phyloP scores from a whole-genome alignment of 2,113 vertebrate genomes.

The Podilymbus podiceps region DNA sequence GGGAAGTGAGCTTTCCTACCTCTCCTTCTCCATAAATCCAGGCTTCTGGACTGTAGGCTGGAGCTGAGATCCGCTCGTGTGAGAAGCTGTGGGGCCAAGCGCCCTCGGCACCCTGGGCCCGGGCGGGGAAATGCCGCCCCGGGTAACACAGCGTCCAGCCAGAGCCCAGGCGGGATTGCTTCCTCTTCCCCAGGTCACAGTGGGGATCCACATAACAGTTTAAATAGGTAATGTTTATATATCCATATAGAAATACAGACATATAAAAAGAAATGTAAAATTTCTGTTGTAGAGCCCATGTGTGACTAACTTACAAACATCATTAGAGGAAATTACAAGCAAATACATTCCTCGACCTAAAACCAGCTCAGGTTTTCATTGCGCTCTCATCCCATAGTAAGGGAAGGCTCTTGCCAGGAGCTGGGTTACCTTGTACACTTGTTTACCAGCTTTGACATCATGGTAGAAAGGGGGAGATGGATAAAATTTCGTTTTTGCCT shows the following conservation, averaged over 20 bases:
- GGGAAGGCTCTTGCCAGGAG: not conserved
- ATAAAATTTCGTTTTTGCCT: not conserved
- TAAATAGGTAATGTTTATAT: not conserved
- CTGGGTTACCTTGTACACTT: not conserved
- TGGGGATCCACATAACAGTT: not conserved
- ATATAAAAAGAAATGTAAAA: too few species aligned
- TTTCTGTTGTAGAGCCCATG: not conserved
- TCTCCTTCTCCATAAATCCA: not conserved
- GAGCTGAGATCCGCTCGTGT: fast-evolving
- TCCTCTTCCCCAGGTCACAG: not conserved
- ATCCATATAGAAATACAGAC: too few species aligned
- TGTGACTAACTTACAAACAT: not conserved
- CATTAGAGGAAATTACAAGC: not conserved
- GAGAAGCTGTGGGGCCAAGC: not conserved
- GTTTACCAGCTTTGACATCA: not conserved
- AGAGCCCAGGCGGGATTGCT: fast-evolving
- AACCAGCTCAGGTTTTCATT: not conserved
- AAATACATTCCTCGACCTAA: not conserved
- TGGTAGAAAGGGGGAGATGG: fast-evolving
- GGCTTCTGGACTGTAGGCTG: not conserved
- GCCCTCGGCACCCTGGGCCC: fast-evolving
- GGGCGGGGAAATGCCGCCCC: fast-evolving
- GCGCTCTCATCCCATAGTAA: not conserved
- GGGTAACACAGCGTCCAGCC: fast-evolving
- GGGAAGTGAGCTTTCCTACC: not conserved